Evolutionary conservation across 2,113 vertebrate species (phyloP).

Genomic region (Edolisoma coerulescens): DNA sequence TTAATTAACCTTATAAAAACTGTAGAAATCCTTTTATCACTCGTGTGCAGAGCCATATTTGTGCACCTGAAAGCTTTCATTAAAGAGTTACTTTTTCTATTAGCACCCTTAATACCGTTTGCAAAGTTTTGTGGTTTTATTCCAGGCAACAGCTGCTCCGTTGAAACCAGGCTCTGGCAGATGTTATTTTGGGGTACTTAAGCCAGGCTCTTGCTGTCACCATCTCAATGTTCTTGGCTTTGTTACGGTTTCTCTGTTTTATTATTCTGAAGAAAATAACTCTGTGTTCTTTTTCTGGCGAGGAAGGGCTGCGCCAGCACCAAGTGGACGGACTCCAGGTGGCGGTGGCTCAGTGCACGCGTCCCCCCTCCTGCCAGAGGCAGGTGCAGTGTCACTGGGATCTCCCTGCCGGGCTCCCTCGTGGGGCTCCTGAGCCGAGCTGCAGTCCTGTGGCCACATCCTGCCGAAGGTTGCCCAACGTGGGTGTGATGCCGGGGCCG

Average conservation of each 20-base stretch:
- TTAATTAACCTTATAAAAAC: neutral
- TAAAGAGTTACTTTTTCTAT: neutral
- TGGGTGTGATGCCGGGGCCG: neutral
- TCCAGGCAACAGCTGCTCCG: neutral
- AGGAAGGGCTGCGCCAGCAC: neutral
- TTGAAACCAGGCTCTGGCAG: neutral
- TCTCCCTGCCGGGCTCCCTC: neutral
- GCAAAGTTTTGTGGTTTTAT: neutral
- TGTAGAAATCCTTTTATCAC: neutral
- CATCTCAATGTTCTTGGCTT: slow-evolving; percentile 27
- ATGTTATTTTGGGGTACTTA: slow-evolving; percentile 1
- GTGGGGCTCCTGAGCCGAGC: neutral
- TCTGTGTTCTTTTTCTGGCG: neutral
- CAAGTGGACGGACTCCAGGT: neutral
- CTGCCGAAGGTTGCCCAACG: neutral
- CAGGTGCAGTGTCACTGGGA: neutral
- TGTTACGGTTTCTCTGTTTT: slow-evolving; percentile 4
- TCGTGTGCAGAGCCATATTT: fast-evolving
- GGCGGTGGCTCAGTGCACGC: neutral
- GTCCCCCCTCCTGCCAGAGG: neutral
- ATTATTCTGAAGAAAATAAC: slow-evolving; percentile 22
- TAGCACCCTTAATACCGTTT: neutral
- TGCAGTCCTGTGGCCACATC: neutral
- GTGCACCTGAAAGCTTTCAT: neutral
- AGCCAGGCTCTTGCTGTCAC: slow-evolving; percentile 21